These are phyloP conservation scores for Astropecten irregularis DNA, from an alignment of 53 echinoderm and acorn worm genomes.

Conservation along the genomic window DNA sequence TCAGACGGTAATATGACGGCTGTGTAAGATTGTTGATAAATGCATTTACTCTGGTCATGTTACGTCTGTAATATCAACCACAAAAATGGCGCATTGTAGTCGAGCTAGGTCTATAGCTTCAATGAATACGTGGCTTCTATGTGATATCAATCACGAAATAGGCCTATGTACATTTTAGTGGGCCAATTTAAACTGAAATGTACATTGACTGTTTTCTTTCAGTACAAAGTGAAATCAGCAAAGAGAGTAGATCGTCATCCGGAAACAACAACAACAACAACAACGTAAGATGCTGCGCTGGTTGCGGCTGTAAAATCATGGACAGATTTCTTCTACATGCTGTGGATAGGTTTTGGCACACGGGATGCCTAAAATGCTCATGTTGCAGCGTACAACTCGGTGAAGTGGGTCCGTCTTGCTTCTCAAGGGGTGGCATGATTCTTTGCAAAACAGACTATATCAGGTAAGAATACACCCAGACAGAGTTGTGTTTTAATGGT, in stretches of 20 bases:
- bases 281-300: conserved; percentile 87
- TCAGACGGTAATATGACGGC: too few relatives aligned
- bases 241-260: conserved; percentile 43
- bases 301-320: conserved; percentile 93
- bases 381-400: conserved; percentile 91
- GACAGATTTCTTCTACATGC: conserved; percentile 96
- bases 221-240: conserved; percentile 57
- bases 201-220: conserved; percentile 27
- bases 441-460: conserved; percentile 98
- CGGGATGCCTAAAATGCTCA: conserved; percentile 96
- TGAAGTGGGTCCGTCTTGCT: conserved; percentile 93
- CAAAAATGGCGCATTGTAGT: too few relatives aligned
- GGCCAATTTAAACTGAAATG: too few relatives aligned
- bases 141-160: too few relatives aligned
- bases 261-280: conserved; percentile 65
- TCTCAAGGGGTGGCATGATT: conserved; percentile 95
- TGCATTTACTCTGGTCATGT: too few relatives aligned
- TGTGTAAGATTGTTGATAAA: too few relatives aligned
- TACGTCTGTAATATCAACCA: too few relatives aligned
- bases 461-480: conserved; percentile 42
- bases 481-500: too few relatives aligned
- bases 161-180: too few relatives aligned
- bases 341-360: conserved; percentile 97
- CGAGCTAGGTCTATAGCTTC: too few relatives aligned
- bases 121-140: too few relatives aligned